Conservation (phyloP, 2,888 invertebrate species). For the Isotomurus palustris region DNA sequence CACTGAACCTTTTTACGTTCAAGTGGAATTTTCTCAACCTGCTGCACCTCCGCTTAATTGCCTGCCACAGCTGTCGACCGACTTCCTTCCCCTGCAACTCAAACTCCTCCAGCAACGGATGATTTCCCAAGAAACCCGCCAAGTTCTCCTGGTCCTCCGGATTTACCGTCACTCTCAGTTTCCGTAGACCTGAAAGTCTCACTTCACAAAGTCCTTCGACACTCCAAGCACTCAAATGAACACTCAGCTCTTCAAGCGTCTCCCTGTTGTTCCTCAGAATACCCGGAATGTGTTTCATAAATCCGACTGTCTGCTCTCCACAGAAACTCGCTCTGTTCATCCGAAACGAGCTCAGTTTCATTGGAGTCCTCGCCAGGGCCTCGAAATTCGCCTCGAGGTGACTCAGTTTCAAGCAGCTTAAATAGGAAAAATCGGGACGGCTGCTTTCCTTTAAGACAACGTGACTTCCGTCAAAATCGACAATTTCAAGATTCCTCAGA, state of each 20-base stretch:
- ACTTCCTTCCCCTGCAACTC: slow-evolving; percentile 18
- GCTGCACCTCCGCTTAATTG: slow-evolving; percentile 9
- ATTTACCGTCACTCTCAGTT: slow-evolving; percentile 15
- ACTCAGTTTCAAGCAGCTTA: slow-evolving; percentile 13
- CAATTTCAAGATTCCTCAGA: slow-evolving; percentile 16
- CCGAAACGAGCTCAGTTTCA: slow-evolving; percentile 17
- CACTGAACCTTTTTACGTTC: slow-evolving; percentile 21
- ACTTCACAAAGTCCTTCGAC: slow-evolving; percentile 18
- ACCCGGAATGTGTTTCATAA: slow-evolving; percentile 25
- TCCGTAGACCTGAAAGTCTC: slow-evolving; percentile 23
- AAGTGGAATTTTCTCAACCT: slow-evolving; percentile 27
- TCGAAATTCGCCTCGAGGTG: slow-evolving; percentile 31
- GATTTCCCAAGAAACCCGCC: slow-evolving; percentile 22
- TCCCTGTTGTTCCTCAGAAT: slow-evolving; percentile 18
- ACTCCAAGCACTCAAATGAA: slow-evolving; percentile 29
- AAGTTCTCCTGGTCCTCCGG: slow-evolving; percentile 11
- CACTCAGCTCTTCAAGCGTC: slow-evolving; percentile 21
- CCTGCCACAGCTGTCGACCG: slow-evolving; percentile 10
- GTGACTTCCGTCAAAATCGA: not conserved
- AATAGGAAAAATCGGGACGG: too few relatives aligned
- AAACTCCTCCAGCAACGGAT: slow-evolving; percentile 28
- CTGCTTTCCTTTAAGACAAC: slow-evolving; percentile 10
- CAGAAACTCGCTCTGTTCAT: slow-evolving; percentile 19
- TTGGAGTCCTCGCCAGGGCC: slow-evolving; percentile 19
- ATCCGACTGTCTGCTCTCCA: slow-evolving; percentile 5